Base-by-base conservation (phyloP, 1,140 invertebrate species). In the Micrasema minimum region DNA sequence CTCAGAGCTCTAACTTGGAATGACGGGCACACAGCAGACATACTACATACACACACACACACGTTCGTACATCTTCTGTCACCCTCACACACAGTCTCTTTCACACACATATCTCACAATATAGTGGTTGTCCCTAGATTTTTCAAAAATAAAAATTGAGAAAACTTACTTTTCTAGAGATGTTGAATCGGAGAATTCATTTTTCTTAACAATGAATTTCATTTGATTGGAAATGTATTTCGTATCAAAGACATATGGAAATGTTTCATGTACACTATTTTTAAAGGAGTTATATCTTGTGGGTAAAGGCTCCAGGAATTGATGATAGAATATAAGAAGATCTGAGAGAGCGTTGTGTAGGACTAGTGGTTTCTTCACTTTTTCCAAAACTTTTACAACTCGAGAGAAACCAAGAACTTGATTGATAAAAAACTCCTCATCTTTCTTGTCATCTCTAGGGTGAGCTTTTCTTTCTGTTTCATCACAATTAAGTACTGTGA, bases 261-360 rank as follows among this genome's bases (percentile, higher is more conserved):
- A 92, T 14, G 91, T 55, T 45, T 78, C 71, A 69, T 89, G 80
- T 7, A 92, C 80, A 57, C 88, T 83, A 41, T 80, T 80, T 79
- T 93, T 94, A 76, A 92, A 94, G 26, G 79, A 76, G 2, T 72
- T 77, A 80, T 92, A 92, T 23, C 80, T 86, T n/a, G 81, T 85
- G 75, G 92, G 92, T 20, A 94, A 79, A 1, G 88, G 84, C 48
- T 85, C 85, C 74, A 90, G 87, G 79, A 94, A 94, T 75, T 91
- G 90, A 74, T 90, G 88, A 77, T 90, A 88, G 48, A 93, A 80
- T 45, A 93, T 85, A 72, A 93, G 80, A 3, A 91, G 77, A 80
- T 94, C 93, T 64, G 90, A 77, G 38, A 92, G 84, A 37, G 88
- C 77, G 81, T 94, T 95, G 79, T 94, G 92, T 0, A 90, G 91